phyloP scores from a whole-genome alignment of 1,140 invertebrate genomes.

The Marisa cornuarietis region DNA sequence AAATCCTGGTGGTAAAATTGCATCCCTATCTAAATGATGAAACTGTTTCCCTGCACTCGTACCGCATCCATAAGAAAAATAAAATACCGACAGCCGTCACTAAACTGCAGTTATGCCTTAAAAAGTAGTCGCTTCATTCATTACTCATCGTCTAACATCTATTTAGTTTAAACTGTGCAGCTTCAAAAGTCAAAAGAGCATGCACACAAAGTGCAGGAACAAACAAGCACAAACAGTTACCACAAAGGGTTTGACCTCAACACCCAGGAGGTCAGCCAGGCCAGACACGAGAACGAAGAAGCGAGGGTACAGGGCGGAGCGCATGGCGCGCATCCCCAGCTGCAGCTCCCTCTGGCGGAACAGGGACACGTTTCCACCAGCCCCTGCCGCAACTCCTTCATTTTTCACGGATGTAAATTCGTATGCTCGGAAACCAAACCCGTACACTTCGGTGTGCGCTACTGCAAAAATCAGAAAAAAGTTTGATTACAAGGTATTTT shows the following conservation, averaged over 20 bases:
- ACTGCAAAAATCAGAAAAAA: slow-evolving; percentile 37
- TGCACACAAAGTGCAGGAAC: neutral
- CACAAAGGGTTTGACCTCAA: slow-evolving; percentile 36
- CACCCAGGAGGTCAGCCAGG: slow-evolving; percentile 25
- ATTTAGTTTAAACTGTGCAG: too few relatives aligned
- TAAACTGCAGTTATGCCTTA: too few relatives aligned
- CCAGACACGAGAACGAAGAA: slow-evolving; percentile 37
- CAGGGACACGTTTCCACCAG: slow-evolving; percentile 23
- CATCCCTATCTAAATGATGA: too few relatives aligned
- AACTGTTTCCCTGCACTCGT: too few relatives aligned
- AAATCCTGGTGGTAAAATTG: too few relatives aligned
- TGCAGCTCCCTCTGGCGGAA: slow-evolving; percentile 38
- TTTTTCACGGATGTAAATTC: slow-evolving; percentile 45
- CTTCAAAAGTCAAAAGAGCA: too few relatives aligned
- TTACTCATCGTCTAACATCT: too few relatives aligned
- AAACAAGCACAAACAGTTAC: slow-evolving; percentile 27
- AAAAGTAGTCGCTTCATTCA: too few relatives aligned
- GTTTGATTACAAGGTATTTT: neutral
- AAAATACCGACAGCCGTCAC: too few relatives aligned
- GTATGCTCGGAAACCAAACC: slow-evolving; percentile 54
- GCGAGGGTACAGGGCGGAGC: slow-evolving; percentile 44
- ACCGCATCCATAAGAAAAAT: too few relatives aligned
- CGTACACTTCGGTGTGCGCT: slow-evolving; percentile 47
- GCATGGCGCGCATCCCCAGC: slow-evolving; percentile 45
- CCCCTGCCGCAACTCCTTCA: slow-evolving; percentile 14